Evolutionary conservation across 2,797 vertebrate species (phyloP).

Genomic region (Channallabes apus): DNA sequence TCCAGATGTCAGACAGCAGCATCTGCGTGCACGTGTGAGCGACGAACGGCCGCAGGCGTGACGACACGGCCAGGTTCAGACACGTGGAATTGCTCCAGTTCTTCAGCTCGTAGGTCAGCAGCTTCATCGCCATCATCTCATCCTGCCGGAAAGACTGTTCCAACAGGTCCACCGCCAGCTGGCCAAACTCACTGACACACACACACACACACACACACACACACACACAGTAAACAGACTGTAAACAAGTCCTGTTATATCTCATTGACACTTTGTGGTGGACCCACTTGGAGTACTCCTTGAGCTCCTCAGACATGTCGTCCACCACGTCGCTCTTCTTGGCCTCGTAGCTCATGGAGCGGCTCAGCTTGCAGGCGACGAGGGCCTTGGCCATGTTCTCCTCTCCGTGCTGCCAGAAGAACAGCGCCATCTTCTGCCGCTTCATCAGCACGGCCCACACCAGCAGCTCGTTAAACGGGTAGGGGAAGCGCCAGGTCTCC

Average conservation of each 20-base stretch:
- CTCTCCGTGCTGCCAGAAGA: constrained; percentile 99
- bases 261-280: background rate
- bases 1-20: constrained; percentile 99
- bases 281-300: constrained; percentile 91
- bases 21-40: constrained; percentile 98
- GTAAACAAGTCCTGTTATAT: too few species aligned
- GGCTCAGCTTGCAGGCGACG: constrained; percentile 94
- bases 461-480: constrained; percentile 95
- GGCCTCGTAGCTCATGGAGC: constrained; percentile 96
- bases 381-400: constrained; percentile 98
- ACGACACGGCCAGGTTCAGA: constrained; percentile 94
- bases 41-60: constrained; percentile 90
- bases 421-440: constrained; percentile 96
- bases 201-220: constrained; percentile 37
- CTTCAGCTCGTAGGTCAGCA: constrained; percentile 96
- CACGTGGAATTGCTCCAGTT: constrained; percentile 99
- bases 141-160: constrained; percentile 97
- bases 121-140: constrained; percentile 99
- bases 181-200: constrained; percentile 88
- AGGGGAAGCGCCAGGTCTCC: constrained; percentile 91
- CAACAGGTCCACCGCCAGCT: constrained; percentile 91
- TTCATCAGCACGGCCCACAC: constrained; percentile 99
- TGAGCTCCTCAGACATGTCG: constrained; percentile 95
- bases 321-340: constrained; percentile 98
- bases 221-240: too few species aligned